These are phyloP conservation scores for Petroica traversi DNA, from an alignment of 2,113 vertebrate genomes.

Conservation along the genomic window DNA sequence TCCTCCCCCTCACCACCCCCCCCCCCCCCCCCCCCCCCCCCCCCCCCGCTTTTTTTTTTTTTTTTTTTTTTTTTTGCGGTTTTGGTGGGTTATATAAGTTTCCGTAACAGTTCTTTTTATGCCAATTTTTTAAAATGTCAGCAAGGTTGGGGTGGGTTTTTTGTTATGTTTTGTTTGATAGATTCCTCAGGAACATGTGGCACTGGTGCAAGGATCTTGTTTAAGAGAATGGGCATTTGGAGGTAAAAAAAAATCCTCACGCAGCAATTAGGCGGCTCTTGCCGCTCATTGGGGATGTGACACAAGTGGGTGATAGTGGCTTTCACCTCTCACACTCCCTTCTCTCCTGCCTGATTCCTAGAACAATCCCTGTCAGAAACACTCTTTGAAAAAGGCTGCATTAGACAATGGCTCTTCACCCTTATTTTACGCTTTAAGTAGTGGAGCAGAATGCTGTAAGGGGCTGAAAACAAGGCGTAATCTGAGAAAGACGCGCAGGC, in stretches of 20 bases:
- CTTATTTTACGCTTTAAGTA: slow-evolving; percentile 93
- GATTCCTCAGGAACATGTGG: slow-evolving; percentile 86
- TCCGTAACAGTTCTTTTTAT: slow-evolving; percentile 69
- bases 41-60: not conserved
- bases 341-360: slow-evolving; percentile 90
- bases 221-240: slow-evolving; percentile 81
- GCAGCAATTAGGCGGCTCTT: slow-evolving; percentile 92
- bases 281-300: slow-evolving; percentile 89
- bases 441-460: slow-evolving; percentile 91
- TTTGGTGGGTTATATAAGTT: slow-evolving; percentile 22
- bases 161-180: slow-evolving; percentile 79
- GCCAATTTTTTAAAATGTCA: slow-evolving; percentile 75
- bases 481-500: slow-evolving; percentile 94
- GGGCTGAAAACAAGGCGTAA: slow-evolving; percentile 92
- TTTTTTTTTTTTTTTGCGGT: not conserved
- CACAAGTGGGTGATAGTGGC: slow-evolving; percentile 93
- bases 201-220: slow-evolving; percentile 83
- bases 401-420: slow-evolving; percentile 95
- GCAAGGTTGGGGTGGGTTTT: slow-evolving; percentile 64
- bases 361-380: slow-evolving; percentile 95
- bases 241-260: slow-evolving; percentile 66
- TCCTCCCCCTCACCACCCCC: not conserved
- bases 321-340: slow-evolving; percentile 92
- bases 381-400: slow-evolving; percentile 93
- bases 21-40: too few species aligned